Conservation (phyloP, 2,888 invertebrate genomes). For the Anodontia alba region DNA sequence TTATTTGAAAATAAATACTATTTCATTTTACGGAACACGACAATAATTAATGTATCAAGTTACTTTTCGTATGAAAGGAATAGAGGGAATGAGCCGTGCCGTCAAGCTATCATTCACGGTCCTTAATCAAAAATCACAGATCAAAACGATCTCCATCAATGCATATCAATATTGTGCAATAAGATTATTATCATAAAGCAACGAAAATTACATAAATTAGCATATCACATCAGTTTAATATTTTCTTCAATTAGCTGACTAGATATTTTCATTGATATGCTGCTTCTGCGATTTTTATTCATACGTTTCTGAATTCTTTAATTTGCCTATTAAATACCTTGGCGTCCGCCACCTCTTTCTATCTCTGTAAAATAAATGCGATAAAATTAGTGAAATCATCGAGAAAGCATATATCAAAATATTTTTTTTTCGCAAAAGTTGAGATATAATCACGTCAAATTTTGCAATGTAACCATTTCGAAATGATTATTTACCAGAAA, state of each 20-base stretch:
- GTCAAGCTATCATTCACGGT: constrained; percentile 6
- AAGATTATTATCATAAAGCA: constrained; percentile 15
- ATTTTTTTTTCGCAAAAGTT: too few relatives aligned
- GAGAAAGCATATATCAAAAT: too few relatives aligned
- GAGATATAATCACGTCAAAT: too few relatives aligned
- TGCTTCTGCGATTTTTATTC: neutral
- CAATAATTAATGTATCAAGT: neutral
- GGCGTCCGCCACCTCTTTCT: neutral
- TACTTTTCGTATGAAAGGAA: neutral
- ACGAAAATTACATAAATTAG: constrained; percentile 7
- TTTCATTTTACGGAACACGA: too few relatives aligned
- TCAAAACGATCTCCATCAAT: constrained; percentile 1
- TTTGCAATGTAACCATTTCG: too few relatives aligned
- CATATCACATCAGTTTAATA: constrained; percentile 15
- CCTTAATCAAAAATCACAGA: constrained; percentile 2
- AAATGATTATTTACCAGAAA: too few relatives aligned
- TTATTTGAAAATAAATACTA: too few relatives aligned
- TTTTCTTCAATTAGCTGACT: constrained; percentile 17
- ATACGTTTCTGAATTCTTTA: neutral
- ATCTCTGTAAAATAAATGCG: neutral
- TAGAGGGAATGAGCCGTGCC: neutral
- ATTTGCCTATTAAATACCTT: neutral
- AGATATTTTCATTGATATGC: constrained; percentile 10
- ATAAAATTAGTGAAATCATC: too few relatives aligned
- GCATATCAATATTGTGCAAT: constrained; percentile 12